Evolutionary conservation across 2,888 invertebrate species (phyloP), one percentile per base, ranked within the genome.

Genomic region (Polydesmus complanatus): DNA sequence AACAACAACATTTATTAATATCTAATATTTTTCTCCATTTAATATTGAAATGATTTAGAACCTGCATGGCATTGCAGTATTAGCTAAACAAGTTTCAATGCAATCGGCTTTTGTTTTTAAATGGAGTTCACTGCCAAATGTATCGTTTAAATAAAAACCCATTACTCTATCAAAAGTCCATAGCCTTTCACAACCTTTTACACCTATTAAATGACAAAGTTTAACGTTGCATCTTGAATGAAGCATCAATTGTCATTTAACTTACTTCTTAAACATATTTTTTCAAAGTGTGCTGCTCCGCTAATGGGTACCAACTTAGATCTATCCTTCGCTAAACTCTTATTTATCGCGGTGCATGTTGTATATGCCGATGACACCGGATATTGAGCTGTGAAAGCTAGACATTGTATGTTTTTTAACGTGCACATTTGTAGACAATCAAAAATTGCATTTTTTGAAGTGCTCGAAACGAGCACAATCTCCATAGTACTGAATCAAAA

Each of bases 161-260:
- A 85, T 83, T 57, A 84, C 83, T 68, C 82, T 79, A 69, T 89
- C 88, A 58, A 88, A 76, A 27, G 82, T 79, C 90, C 90, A 91
- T 68, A 83, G 79, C 62, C 82, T 82, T 8, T 56, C 62, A 18
- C 59, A 59, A n/a, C 37, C 19, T 59, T 59, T 59, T 25, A 23
- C 59, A 57, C 48, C 26, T 19, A n/a, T 25, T 19, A 26, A 25
- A 21, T 8, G 8, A 18, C 18, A 56, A 27, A 61, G 23, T 26
- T 23, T 56, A 37, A 37, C 37, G n/a, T n/a, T n/a, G n/a, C n/a
- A n/a, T n/a, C n/a, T n/a, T n/a, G n/a, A n/a, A n/a, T 19, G 18
- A 25, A n/a, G 47, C 49, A 48, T 8, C 27, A 55, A 19, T 23
- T 25, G 19, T 8, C 5, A 51, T 51, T 51, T 14, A n/a, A 14